Base-by-base conservation (phyloP, 2,888 invertebrate genomes). In the Drosophila cracens region DNA sequence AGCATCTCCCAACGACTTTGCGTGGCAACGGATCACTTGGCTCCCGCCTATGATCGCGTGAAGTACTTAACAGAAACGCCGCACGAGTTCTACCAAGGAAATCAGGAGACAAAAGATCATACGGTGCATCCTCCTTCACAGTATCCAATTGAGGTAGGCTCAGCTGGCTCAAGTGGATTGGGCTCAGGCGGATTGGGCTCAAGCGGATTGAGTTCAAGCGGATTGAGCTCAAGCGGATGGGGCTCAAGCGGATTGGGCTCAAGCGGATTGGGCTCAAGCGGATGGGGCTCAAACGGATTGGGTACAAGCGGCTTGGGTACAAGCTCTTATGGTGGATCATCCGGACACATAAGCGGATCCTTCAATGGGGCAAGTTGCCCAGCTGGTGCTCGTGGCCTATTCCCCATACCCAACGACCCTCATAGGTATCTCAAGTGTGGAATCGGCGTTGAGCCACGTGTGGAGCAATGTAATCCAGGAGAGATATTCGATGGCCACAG, bases 401-500 rank as follows among this genome's bases (percentile, higher is more conserved):
- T 94, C 40, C 93, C 94, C 1, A 95, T 95, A 92, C 95, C 95
- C 1, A 90, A 87, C 1, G 94, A 95, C 73, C 95, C 95, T 71
- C 92, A 93, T 0, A 80, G 62, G 40, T 77, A 77, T 34, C 34
- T 80, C 0, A 56, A 59, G 4, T 76, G 96, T 82, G 94, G 93
- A 91, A 94, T 80, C 31, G 90, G 83, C 66, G 95, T 95, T 1
- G 90, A 91, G 31, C 93, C 94, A 0, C 93, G 93, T 70, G 90
- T 95, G 11, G 94, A 94, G 92, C 93, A 94, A 57, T 96, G 96
- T 87, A 94, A 93, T 1, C 94, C 94, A 16, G 95, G 95, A 25
- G 95, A 95, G 2, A 93, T 94, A 8, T 96, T 95, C 81, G 95
- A 95, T 91, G 93, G 94, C 3, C 77, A 80, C 1, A 82, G 93